Percentiles rank a stretch among this genome's conserved stretches.
phyloP scores from a whole-genome alignment of 2,113 vertebrate genomes.

The Sardina pilchardus region DNA sequence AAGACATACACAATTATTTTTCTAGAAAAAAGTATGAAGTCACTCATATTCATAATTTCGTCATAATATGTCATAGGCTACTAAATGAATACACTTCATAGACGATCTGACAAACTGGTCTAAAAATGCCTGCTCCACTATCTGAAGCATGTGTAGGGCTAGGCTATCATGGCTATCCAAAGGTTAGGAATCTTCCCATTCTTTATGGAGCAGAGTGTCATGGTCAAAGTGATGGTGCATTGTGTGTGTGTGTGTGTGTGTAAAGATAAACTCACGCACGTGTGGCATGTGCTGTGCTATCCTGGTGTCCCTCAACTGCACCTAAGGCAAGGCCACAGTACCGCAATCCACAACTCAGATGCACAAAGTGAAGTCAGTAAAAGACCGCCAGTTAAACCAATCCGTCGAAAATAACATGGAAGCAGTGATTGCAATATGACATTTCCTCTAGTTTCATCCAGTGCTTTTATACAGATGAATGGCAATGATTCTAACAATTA shows the following conservation, averaged over 20 bases:
- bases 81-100: too few relatives aligned
- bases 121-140: not conserved
- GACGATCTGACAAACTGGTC: not conserved
- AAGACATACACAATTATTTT: not conserved
- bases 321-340: too few relatives aligned
- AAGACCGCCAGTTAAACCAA: too few relatives aligned
- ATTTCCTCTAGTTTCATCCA: too few relatives aligned
- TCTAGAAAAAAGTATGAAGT: too few relatives aligned
- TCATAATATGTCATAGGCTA: not conserved
- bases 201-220: constrained; percentile 42
- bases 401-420: too few relatives aligned
- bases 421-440: too few relatives aligned
- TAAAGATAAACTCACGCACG: not conserved
- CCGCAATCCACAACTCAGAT: too few relatives aligned
- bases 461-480: too few relatives aligned
- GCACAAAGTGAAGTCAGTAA: too few relatives aligned
- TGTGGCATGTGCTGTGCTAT: not conserved
- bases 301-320: too few relatives aligned
- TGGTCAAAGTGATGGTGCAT: not conserved
- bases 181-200: constrained; percentile 52
- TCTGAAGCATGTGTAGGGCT: constrained; percentile 1
- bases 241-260: not conserved
- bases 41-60: not conserved
- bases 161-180: constrained; percentile 51
- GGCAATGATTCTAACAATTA: too few relatives aligned